phyloP scores from a whole-genome alignment of 2,797 vertebrate genomes.

The Eleutherodactylus coqui region DNA sequence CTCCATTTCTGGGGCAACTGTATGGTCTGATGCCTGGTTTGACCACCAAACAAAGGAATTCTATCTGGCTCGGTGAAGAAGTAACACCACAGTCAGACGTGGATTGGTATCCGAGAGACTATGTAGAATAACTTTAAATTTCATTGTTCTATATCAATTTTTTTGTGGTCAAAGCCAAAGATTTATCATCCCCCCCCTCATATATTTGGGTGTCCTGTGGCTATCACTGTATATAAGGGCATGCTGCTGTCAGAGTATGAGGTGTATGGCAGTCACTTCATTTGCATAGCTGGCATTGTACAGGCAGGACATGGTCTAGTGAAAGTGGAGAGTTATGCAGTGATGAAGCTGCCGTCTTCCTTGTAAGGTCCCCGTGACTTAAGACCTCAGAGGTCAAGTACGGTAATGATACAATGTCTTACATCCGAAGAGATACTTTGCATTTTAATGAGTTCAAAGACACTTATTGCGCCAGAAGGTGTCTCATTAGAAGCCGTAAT shows the following conservation, averaged over 20 bases:
- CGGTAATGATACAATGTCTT: background rate
- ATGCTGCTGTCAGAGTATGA: background rate
- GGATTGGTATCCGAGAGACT: too few relatives aligned
- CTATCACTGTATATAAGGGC: background rate
- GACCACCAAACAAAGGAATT: too few relatives aligned
- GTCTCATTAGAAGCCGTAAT: background rate
- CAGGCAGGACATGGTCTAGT: background rate
- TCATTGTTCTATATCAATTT: too few relatives aligned
- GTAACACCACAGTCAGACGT: too few relatives aligned
- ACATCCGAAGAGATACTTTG: constrained; percentile 5
- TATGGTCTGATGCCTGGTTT: too few relatives aligned
- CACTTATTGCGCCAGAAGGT: constrained; percentile 4
- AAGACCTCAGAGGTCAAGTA: background rate
- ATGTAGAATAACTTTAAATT: too few relatives aligned
- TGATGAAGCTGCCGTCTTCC: background rate
- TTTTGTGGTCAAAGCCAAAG: too few relatives aligned
- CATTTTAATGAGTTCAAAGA: constrained; percentile 35
- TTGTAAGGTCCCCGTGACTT: background rate
- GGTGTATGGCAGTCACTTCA: background rate
- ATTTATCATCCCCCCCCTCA: too few relatives aligned
- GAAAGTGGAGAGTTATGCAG: background rate
- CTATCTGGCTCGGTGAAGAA: too few relatives aligned
- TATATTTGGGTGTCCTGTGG: background rate
- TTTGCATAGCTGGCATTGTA: background rate
- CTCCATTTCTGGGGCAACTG: too few relatives aligned